These are phyloP conservation scores for Porites evermanni DNA, from an alignment of 92 coral and sea anemone genomes.

Conservation along the genomic window DNA sequence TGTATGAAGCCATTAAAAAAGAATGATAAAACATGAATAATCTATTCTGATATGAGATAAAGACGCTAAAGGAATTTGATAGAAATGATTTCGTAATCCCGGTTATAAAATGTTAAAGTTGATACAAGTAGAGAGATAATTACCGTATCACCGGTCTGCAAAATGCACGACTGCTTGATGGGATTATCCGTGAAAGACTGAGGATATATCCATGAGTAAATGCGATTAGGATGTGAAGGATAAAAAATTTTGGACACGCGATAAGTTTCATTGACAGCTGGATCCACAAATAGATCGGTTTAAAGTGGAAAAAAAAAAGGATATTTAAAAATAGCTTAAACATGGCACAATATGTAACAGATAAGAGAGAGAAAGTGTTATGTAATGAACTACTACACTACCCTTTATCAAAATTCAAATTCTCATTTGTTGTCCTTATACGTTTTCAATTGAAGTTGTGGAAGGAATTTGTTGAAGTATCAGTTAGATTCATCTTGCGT, in stretches of 20 bases:
- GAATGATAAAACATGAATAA: not conserved
- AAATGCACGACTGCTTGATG: slow-evolving; percentile 18
- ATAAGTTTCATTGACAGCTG: slow-evolving; percentile 34
- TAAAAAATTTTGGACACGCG: not conserved
- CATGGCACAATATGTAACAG: not conserved
- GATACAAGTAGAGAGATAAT: slow-evolving; percentile 17
- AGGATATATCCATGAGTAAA: slow-evolving; percentile 30
- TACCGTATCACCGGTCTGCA: slow-evolving; percentile 33
- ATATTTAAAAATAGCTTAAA: not conserved
- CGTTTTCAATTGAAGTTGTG: too few relatives aligned
- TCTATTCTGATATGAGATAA: not conserved
- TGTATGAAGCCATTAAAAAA: not conserved
- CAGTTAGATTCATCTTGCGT: too few relatives aligned
- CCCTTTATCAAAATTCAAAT: too few relatives aligned
- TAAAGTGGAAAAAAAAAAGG: not conserved
- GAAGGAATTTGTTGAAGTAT: too few relatives aligned
- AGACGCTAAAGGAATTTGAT: not conserved
- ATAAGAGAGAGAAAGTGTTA: too few relatives aligned
- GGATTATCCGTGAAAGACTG: slow-evolving; percentile 36
- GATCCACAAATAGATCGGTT: not conserved
- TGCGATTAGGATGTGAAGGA: slow-evolving; percentile 39
- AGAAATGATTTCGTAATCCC: slow-evolving; percentile 14
- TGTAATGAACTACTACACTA: too few relatives aligned
- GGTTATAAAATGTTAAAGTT: not conserved
- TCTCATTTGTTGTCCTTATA: too few relatives aligned